A percentile compares a stretch with the other conserved stretches of the same genome.
Conservation (phyloP, 2,113 vertebrate species). For the Tautogolabrus adspersus region DNA sequence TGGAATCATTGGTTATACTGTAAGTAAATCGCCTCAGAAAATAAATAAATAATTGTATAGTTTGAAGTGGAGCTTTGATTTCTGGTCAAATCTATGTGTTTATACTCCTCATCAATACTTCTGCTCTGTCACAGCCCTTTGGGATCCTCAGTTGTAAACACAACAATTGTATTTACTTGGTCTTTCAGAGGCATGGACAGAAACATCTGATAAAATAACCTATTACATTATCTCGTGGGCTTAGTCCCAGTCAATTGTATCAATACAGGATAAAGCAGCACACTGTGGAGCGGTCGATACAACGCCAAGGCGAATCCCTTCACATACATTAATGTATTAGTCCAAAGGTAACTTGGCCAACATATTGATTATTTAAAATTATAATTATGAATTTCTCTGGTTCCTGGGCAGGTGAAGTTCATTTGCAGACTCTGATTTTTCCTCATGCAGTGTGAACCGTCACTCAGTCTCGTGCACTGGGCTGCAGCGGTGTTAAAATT, state of each 20-base stretch:
- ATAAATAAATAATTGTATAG: too few species aligned
- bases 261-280: slow-evolving; percentile 2
- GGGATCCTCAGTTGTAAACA: slow-evolving; percentile 2
- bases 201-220: slow-evolving; percentile 10
- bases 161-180: slow-evolving; percentile 2
- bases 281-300: neutral
- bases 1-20: too few species aligned
- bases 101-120: neutral
- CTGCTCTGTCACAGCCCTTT: slow-evolving; percentile 8
- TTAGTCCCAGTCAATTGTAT: neutral
- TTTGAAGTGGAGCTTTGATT: neutral
- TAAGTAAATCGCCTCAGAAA: too few species aligned
- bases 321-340: slow-evolving; percentile 4
- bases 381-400: neutral
- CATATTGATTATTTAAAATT: neutral
- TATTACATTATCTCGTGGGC: neutral
- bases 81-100: slow-evolving; percentile 4
- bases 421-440: neutral
- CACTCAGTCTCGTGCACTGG: slow-evolving; percentile 6
- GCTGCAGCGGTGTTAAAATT: slow-evolving; percentile 72
- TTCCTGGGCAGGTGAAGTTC: slow-evolving; percentile 1
- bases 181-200: neutral
- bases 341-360: neutral
- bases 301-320: slow-evolving; percentile 2
- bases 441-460: neutral